Evolutionary conservation across 2,113 vertebrate species (phyloP).

Genomic region (Centropristis striata): DNA sequence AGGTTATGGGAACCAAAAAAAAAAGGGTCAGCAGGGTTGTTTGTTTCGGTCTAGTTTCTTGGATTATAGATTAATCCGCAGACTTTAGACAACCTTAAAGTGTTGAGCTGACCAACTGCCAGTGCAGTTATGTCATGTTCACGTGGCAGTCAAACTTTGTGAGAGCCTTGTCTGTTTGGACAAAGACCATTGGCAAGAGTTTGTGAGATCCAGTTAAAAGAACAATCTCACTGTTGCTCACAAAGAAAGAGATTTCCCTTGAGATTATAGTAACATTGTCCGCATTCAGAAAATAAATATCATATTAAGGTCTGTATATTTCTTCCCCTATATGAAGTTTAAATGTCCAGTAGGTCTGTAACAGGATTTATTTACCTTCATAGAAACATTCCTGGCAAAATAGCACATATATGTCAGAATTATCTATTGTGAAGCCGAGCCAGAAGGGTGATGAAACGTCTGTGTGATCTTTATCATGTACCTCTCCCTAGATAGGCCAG

Average conservation of each 20-base stretch:
- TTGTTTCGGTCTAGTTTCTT: constrained; percentile 39
- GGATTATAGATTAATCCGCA: constrained; percentile 55
- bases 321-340: not conserved
- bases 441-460: constrained; percentile 42
- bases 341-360: not conserved
- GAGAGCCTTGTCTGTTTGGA: constrained; percentile 49
- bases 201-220: constrained; percentile 50
- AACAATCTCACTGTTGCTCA: not conserved
- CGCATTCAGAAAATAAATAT: not conserved
- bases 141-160: constrained; percentile 39
- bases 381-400: constrained; percentile 34
- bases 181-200: constrained; percentile 38
- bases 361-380: constrained; percentile 3
- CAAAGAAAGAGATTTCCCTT: not conserved
- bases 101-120: constrained; percentile 40
- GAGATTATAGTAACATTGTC: not conserved
- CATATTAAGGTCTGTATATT: not conserved
- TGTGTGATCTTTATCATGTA: constrained; percentile 54
- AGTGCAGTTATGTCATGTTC: constrained; percentile 33
- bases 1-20: constrained; percentile 39
- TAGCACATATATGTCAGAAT: constrained; percentile 15
- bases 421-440: constrained; percentile 42
- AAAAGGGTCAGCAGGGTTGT: constrained; percentile 44
- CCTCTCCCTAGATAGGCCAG: constrained; percentile 54
- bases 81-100: constrained; percentile 31